Percentiles rank a stretch among this genome's conserved stretches.
phyloP scores from a whole-genome alignment of 2,888 invertebrate genomes.

The Caenorhabditis sp. region DNA sequence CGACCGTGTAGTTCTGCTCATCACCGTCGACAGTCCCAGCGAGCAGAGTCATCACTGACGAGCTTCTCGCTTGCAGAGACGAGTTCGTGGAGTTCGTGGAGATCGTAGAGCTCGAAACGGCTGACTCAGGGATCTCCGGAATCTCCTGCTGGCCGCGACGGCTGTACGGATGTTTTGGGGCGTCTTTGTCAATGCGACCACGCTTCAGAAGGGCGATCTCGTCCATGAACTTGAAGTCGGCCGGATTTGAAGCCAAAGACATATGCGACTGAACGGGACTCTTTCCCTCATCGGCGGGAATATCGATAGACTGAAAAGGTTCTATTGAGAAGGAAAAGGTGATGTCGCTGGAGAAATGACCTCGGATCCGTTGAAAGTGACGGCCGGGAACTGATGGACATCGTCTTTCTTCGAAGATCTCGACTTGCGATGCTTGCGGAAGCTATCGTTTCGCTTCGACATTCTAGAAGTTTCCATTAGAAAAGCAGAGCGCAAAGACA shows the following conservation, averaged over 20 bases:
- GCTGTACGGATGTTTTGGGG: constrained; percentile 53
- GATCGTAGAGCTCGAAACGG: too few relatives aligned
- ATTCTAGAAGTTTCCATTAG: background rate
- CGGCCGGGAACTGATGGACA: constrained; percentile 9
- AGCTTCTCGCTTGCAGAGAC: constrained; percentile 1
- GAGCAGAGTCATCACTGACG: constrained; percentile 12
- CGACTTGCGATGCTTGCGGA: constrained; percentile 25
- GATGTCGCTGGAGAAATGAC: background rate
- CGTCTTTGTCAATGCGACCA: constrained; percentile 38
- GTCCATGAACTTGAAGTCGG: constrained; percentile 44
- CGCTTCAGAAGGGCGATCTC: constrained; percentile 55
- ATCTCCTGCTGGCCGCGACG: constrained; percentile 9
- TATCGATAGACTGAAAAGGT: constrained; percentile 32
- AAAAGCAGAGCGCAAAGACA: background rate
- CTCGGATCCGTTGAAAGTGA: constrained; percentile 26
- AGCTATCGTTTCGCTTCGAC: constrained; percentile 15
- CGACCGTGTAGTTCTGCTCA: constrained; percentile 1
- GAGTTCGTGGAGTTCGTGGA: too few relatives aligned
- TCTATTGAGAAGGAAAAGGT: background rate
- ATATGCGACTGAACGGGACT: constrained; percentile 38
- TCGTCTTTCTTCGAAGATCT: constrained; percentile 13
- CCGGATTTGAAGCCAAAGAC: constrained; percentile 33
- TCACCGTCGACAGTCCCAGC: background rate
- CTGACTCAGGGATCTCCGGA: too few relatives aligned
- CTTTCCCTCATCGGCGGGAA: constrained; percentile 35